phyloP scores from a whole-genome alignment of 2,113 vertebrate genomes.

The Ginglymostoma cirratum region DNA sequence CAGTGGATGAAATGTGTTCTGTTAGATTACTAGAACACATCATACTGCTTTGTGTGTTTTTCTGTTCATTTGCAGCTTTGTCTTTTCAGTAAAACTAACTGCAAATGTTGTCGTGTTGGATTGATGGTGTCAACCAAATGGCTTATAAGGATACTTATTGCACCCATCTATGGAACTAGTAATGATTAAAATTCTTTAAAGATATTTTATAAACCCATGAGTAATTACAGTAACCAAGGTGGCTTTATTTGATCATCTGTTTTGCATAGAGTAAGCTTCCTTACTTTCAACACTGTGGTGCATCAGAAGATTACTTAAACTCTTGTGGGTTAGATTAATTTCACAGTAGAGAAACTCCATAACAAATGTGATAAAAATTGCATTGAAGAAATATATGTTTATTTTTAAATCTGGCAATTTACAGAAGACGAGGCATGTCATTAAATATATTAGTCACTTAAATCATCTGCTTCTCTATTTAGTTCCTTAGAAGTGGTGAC shows the following conservation, averaged over 20 bases:
- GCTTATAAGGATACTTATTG: not conserved
- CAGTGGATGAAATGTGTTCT: not conserved
- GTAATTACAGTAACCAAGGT: not conserved
- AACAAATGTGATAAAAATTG: slow-evolving; percentile 25
- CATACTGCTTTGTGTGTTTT: not conserved
- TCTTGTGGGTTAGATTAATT: slow-evolving; percentile 34
- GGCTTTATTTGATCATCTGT: slow-evolving; percentile 16
- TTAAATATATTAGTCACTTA: slow-evolving; percentile 25
- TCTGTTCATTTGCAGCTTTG: not conserved
- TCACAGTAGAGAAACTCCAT: slow-evolving; percentile 34
- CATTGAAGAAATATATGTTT: not conserved
- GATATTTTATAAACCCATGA: slow-evolving; percentile 27
- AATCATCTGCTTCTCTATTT: slow-evolving; percentile 1
- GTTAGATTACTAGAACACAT: not conserved
- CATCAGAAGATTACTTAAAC: slow-evolving; percentile 30
- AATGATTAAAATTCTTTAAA: slow-evolving; percentile 33
- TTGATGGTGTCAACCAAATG: not conserved
- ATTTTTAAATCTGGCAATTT: not conserved
- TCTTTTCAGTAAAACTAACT: slow-evolving; percentile 1
- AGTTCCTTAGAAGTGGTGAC: not conserved
- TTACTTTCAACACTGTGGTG: not conserved
- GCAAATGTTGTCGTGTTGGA: not conserved
- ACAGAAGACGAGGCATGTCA: slow-evolving; percentile 14
- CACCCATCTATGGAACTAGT: not conserved
- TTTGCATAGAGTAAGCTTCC: not conserved